A percentile compares a stretch with the other conserved stretches of the same genome.
These are phyloP conservation scores for Melieria omissa DNA, from an alignment of 2,888 invertebrate genomes.

Conservation along the genomic window DNA sequence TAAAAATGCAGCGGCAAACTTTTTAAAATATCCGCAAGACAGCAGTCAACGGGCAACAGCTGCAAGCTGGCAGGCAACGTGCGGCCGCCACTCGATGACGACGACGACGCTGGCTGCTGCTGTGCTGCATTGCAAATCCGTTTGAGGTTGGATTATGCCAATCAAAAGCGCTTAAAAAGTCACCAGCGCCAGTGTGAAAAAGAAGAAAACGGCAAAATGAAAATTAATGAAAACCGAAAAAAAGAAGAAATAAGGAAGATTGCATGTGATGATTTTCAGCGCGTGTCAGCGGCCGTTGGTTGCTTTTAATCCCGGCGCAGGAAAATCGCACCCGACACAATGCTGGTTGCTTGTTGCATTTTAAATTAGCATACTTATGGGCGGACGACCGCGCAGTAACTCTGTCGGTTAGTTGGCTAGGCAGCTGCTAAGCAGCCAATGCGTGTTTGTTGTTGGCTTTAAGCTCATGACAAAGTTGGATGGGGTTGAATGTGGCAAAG, in stretches of 20 bases:
- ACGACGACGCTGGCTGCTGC: conserved; percentile 3
- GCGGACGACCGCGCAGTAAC: conserved; percentile 8
- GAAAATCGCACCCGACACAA: background rate
- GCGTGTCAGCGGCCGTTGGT: background rate
- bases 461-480: background rate
- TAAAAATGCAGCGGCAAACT: too few relatives aligned
- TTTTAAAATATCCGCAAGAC: too few relatives aligned
- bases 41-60: too few relatives aligned
- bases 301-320: conserved; percentile 10
- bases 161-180: conserved; percentile 49
- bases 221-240: background rate
- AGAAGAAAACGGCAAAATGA: background rate
- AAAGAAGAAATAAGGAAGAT: background rate
- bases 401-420: too few relatives aligned
- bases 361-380: conserved; percentile 44
- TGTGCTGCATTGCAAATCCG: conserved; percentile 35
- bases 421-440: too few relatives aligned
- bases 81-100: conserved; percentile 1
- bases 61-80: too few relatives aligned
- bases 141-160: conserved; percentile 49
- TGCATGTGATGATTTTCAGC: background rate
- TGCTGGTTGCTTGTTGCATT: conserved; percentile 16
- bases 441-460: too few relatives aligned
- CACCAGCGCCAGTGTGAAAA: conserved; percentile 18
- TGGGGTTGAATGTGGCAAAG: conserved; percentile 8